phyloP scores from a whole-genome alignment of 2,888 invertebrate species.

The Dynastes tityus region DNA sequence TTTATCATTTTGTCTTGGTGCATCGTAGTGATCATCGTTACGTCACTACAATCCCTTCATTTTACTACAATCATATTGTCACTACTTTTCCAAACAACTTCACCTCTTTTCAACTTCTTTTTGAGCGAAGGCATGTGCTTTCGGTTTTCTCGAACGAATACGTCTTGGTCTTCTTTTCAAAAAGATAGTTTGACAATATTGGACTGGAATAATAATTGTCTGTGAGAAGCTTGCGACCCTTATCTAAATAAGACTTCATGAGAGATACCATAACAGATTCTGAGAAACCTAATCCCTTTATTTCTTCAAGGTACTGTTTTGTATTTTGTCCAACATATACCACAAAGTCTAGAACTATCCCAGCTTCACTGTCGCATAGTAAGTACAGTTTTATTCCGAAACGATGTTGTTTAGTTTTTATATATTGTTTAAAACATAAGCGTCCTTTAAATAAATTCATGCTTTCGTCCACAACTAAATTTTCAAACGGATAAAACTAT shows the following conservation, averaged over 20 bases:
- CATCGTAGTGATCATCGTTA: too few relatives aligned
- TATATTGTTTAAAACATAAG: not conserved
- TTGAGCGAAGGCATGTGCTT: too few relatives aligned
- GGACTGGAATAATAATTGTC: slow-evolving; percentile 13
- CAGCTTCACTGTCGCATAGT: not conserved
- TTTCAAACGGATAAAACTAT: not conserved
- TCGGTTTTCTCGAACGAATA: too few relatives aligned
- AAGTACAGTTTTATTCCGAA: not conserved
- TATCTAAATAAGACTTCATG: not conserved
- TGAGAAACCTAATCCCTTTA: not conserved
- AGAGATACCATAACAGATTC: not conserved
- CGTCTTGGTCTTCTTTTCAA: too few relatives aligned
- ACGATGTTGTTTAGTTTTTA: not conserved
- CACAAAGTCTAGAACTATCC: not conserved
- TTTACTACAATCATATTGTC: too few relatives aligned
- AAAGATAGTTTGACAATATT: too few relatives aligned
- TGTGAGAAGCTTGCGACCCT: not conserved
- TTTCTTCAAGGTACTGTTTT: not conserved
- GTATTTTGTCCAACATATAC: not conserved
- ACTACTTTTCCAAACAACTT: too few relatives aligned
- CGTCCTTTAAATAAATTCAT: not conserved
- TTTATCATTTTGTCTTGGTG: too few relatives aligned
- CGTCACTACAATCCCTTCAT: too few relatives aligned
- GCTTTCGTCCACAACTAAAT: not conserved
- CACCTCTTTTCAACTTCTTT: too few relatives aligned